These are phyloP conservation scores for Dryocosmus kuriphilus DNA, from an alignment of 2,888 invertebrate genomes.

Conservation along the genomic window DNA sequence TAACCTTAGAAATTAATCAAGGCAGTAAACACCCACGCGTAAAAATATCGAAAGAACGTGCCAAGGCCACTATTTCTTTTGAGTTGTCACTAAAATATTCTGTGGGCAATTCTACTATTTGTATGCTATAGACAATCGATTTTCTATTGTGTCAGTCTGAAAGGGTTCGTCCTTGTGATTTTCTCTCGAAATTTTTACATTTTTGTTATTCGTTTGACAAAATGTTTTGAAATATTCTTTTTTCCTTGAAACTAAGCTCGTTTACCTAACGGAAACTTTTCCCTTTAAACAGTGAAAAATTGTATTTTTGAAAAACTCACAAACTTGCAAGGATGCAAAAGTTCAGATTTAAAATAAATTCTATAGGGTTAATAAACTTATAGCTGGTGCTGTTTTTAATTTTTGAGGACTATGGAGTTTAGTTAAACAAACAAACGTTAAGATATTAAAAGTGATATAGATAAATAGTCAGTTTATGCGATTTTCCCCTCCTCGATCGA, in stretches of 20 bases:
- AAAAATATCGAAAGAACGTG: conserved; percentile 17
- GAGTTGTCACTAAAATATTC: conserved; percentile 7
- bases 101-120: conserved; percentile 15
- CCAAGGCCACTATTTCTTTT: conserved; percentile 8
- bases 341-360: not conserved
- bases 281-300: not conserved
- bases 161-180: not conserved
- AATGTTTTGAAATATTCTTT: not conserved
- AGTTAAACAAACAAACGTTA: too few relatives aligned
- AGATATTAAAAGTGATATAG: too few relatives aligned
- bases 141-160: not conserved
- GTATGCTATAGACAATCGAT: conserved; percentile 25
- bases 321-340: not conserved
- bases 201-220: not conserved
- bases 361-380: not conserved
- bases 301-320: not conserved
- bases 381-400: not conserved
- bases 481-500: too few relatives aligned
- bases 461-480: too few relatives aligned
- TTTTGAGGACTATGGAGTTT: too few relatives aligned
- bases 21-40: conserved; percentile 1
- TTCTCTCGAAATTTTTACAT: not conserved
- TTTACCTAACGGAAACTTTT: not conserved
- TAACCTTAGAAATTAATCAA: not conserved
- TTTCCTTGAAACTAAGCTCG: conserved; percentile 17